Percentiles rank a stretch among this genome's conserved stretches.
These are phyloP conservation scores for Zaprionus lachaisei DNA, from an alignment of 1,140 invertebrate genomes.

Conservation along the genomic window DNA sequence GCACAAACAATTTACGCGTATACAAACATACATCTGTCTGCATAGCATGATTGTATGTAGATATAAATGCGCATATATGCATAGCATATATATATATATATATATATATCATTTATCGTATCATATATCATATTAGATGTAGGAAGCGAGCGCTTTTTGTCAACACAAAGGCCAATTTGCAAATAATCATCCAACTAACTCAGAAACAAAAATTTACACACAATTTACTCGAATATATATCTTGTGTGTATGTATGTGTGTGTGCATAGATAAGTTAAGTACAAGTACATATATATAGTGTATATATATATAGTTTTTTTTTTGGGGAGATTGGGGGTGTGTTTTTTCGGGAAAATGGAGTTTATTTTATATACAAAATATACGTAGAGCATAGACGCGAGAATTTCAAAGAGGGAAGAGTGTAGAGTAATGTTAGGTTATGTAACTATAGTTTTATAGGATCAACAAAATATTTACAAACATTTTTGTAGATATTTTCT, in stretches of 20 bases:
- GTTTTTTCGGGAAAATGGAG: background rate
- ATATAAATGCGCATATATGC: background rate
- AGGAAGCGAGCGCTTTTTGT: slow-evolving; percentile 83
- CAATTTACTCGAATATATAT: slow-evolving; percentile 46
- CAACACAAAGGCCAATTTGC: slow-evolving; percentile 85
- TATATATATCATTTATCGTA: slow-evolving; percentile 38
- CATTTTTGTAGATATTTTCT: slow-evolving; percentile 5
- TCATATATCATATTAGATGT: slow-evolving; percentile 35
- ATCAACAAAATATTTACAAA: slow-evolving; percentile 6
- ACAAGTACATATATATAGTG: slow-evolving; percentile 18
- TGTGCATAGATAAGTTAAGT: slow-evolving; percentile 21
- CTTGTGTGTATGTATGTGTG: slow-evolving; percentile 30
- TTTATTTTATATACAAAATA: slow-evolving; percentile 16
- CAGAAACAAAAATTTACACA: slow-evolving; percentile 79
- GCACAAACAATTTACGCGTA: background rate
- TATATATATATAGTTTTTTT: slow-evolving; percentile 11
- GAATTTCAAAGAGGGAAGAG: slow-evolving; percentile 11
- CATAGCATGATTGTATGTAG: background rate
- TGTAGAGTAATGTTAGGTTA: slow-evolving; percentile 34
- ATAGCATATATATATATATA: slow-evolving; percentile 14
- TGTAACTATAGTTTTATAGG: slow-evolving; percentile 13
- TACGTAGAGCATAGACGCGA: slow-evolving; percentile 6
- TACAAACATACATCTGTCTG: background rate
- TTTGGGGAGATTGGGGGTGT: slow-evolving; percentile 4
- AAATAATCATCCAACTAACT: slow-evolving; percentile 85